Percentiles rank a stretch among this genome's conserved stretches.
These are phyloP conservation scores for Sepiola atlantica DNA, from an alignment of 2,888 invertebrate species.

Conservation along the genomic window DNA sequence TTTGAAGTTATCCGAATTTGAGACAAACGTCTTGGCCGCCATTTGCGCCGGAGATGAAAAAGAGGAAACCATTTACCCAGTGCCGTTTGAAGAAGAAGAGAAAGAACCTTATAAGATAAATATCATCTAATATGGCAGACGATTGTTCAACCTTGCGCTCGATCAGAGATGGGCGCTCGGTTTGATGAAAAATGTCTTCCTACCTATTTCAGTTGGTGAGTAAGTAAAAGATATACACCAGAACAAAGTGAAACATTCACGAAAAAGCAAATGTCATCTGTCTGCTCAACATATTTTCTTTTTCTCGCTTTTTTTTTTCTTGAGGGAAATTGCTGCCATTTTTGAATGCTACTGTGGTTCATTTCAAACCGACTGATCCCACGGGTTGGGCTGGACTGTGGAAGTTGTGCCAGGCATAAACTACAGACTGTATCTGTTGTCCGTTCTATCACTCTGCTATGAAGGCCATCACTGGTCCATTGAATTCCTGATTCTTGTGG, in stretches of 20 bases:
- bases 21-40: constrained; percentile 57
- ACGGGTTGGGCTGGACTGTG: background rate
- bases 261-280: background rate
- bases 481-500: background rate
- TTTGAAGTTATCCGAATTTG: constrained; percentile 57
- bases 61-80: background rate
- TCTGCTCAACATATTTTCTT: constrained; percentile 2
- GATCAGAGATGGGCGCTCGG: background rate
- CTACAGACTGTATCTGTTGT: constrained; percentile 12
- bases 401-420: background rate
- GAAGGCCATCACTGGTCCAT: constrained; percentile 9
- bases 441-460: constrained; percentile 6
- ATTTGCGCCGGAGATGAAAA: constrained; percentile 54
- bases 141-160: background rate
- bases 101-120: background rate
- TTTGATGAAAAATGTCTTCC: constrained; percentile 8
- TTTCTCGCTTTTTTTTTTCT: background rate
- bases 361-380: background rate
- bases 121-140: background rate
- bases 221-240: background rate
- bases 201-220: background rate
- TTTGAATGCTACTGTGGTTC: background rate
- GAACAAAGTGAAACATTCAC: background rate
- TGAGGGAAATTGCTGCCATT: background rate
- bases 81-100: background rate